Conservation (phyloP, 1,140 invertebrate genomes). For the Neodiprion pinetum region DNA sequence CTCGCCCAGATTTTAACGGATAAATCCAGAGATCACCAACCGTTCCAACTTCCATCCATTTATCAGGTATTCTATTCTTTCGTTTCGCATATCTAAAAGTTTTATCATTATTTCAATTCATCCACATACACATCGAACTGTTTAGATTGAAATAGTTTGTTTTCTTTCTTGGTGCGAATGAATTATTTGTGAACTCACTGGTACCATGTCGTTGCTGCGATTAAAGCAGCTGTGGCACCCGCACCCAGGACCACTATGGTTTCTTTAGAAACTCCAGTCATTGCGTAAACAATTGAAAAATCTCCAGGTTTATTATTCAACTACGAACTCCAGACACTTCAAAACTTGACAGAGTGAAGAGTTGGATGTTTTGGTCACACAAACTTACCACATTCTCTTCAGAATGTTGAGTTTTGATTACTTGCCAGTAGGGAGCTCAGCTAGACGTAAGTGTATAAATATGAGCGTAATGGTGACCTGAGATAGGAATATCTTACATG, state of each 20-base stretch:
- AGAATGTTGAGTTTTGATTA: neutral
- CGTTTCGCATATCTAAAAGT: neutral
- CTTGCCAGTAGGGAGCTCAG: neutral
- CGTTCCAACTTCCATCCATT: conserved; percentile 25
- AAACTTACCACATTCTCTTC: neutral
- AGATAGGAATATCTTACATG: neutral
- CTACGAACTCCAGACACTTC: too few species aligned
- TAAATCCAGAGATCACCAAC: conserved; percentile 24
- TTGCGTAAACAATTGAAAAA: neutral
- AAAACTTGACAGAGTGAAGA: too few species aligned
- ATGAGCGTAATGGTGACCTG: neutral
- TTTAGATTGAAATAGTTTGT: too few species aligned
- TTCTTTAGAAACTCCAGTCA: neutral
- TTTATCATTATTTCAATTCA: neutral
- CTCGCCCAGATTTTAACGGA: conserved; percentile 23
- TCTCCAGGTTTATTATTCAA: too few species aligned
- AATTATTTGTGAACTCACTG: neutral
- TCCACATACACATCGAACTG: too few species aligned
- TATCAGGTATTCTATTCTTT: conserved; percentile 16
- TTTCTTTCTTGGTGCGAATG: too few species aligned
- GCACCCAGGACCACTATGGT: neutral
- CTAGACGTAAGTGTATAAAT: neutral
- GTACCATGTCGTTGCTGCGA: conserved; percentile 4
- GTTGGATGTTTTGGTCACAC: too few species aligned
- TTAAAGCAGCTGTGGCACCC: neutral